Conservation (phyloP, 2,888 invertebrate genomes). For the Oligia latruncula region DNA sequence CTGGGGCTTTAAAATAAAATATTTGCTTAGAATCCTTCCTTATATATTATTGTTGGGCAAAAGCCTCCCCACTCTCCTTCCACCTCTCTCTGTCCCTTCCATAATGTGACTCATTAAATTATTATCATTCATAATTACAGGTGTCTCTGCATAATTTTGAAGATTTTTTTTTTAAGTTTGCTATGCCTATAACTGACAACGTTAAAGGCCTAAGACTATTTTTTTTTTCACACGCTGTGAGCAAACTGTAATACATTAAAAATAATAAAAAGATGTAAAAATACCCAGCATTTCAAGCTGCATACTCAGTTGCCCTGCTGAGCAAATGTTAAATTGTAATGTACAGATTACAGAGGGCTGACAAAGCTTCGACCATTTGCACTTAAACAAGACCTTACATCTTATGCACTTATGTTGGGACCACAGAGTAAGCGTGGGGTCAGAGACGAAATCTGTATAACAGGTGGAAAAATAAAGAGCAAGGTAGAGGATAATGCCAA, state of each 20-base stretch:
- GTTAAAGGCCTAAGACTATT: too few relatives aligned
- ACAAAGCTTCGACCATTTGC: conserved; percentile 56
- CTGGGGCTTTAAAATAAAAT: too few relatives aligned
- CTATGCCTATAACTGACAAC: neutral
- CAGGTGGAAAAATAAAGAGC: neutral
- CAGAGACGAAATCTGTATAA: conserved; percentile 14
- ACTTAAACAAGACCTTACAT: conserved; percentile 54
- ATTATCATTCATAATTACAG: too few relatives aligned
- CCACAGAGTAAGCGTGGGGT: conserved; percentile 38
- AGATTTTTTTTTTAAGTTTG: too few relatives aligned
- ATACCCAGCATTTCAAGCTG: neutral
- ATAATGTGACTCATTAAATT: too few relatives aligned
- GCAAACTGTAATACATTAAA: neutral
- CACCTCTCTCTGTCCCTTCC: too few relatives aligned
- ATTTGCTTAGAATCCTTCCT: too few relatives aligned
- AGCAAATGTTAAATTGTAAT: conserved; percentile 32
- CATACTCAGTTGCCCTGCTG: neutral
- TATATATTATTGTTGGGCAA: too few relatives aligned
- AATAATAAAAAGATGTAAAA: neutral
- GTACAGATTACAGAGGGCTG: conserved; percentile 34
- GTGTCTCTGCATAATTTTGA: too few relatives aligned
- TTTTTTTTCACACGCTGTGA: neutral
- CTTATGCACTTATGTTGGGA: conserved; percentile 53
- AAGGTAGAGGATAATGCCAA: too few relatives aligned
- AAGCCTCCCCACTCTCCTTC: too few relatives aligned